phyloP scores from a whole-genome alignment of 2,888 invertebrate genomes.

The Xanthia icteritia region DNA sequence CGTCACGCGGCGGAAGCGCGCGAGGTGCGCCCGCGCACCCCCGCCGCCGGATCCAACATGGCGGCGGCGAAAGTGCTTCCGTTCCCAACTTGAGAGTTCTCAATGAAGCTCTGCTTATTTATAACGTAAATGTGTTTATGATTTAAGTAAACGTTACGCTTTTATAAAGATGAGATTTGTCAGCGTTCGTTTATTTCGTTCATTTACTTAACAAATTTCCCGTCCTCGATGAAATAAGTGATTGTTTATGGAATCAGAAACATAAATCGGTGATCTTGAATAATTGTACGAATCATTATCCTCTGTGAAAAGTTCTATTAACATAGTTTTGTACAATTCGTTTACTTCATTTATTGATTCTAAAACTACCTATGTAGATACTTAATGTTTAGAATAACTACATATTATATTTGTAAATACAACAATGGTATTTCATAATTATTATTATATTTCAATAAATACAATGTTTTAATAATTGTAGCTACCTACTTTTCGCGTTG shows the following conservation, averaged over 20 bases:
- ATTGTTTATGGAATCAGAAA: conserved; percentile 43
- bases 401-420: not conserved
- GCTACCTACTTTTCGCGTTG: not conserved
- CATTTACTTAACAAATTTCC: conserved; percentile 62
- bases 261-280: conserved; percentile 37
- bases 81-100: conserved; percentile 84
- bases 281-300: conserved; percentile 1
- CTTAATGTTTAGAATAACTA: not conserved
- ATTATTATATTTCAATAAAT: conserved; percentile 20
- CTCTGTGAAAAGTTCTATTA: not conserved
- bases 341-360: not conserved
- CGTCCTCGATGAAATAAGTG: conserved; percentile 51
- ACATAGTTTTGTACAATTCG: not conserved
- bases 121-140: conserved; percentile 77
- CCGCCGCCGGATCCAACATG: conserved; percentile 89
- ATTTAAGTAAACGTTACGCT: conserved; percentile 68
- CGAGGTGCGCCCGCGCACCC: conserved; percentile 86
- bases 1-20: conserved; percentile 88
- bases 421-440: conserved; percentile 2
- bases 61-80: conserved; percentile 90
- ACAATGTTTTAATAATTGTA: no score
- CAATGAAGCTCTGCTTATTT: conserved; percentile 84
- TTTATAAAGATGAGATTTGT: conserved; percentile 64
- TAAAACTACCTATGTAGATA: not conserved
- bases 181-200: no score